These are phyloP conservation scores for Drosophila kuntzei DNA, from an alignment of 2,888 invertebrate genomes.

Conservation along the genomic window DNA sequence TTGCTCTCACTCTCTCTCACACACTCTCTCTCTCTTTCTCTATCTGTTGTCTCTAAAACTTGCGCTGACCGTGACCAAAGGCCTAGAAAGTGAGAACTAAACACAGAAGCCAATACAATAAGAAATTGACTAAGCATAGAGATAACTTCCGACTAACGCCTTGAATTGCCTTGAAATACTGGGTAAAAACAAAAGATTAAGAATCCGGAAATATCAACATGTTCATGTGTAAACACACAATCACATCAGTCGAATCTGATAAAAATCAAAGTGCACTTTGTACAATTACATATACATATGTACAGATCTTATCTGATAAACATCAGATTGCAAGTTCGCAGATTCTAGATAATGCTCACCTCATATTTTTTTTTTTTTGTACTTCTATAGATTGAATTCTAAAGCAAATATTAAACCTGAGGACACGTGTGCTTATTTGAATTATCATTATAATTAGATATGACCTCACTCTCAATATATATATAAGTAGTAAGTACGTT, in stretches of 20 bases:
- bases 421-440: neutral
- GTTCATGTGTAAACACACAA: neutral
- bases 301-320: neutral
- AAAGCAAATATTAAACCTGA: neutral
- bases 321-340: neutral
- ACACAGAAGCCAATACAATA: neutral
- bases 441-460: neutral
- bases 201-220: conserved; percentile 43
- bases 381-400: no score
- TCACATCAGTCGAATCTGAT: neutral
- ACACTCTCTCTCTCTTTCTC: neutral
- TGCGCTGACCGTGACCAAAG: conserved; percentile 72
- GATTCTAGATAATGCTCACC: neutral
- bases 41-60: neutral
- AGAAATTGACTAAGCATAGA: neutral
- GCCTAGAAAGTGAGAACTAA: conserved; percentile 66
- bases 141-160: conserved; percentile 14
- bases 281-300: neutral
- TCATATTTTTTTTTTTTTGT: conserved; percentile 1
- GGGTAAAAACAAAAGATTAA: conserved; percentile 32
- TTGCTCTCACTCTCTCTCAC: conserved; percentile 11
- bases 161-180: conserved; percentile 16
- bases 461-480: neutral
- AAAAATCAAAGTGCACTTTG: conserved; percentile 5
- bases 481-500: no score